Conservation (phyloP, 2,797 vertebrate species). For the Lepilemur ruficaudatus region DNA sequence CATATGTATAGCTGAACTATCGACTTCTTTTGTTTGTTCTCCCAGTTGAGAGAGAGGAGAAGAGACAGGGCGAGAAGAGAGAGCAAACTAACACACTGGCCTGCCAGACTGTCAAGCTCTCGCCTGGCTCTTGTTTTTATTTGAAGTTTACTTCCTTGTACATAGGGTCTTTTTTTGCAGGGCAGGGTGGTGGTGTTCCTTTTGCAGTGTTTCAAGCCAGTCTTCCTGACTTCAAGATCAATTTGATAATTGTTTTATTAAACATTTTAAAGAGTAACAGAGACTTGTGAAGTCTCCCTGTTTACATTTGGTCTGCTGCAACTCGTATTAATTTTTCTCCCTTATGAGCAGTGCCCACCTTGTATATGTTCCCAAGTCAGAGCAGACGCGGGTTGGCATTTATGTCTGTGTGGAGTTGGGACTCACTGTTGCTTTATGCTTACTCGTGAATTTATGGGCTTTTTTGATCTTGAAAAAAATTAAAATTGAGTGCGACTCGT, state of each 20-base stretch:
- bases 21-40: constrained; percentile 49
- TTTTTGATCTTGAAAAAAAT: not conserved
- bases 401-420: not conserved
- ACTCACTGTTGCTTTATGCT: not conserved
- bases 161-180: not conserved
- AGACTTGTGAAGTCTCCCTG: not conserved
- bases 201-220: constrained; percentile 25
- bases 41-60: not conserved
- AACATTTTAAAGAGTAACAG: constrained; percentile 13
- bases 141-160: constrained; percentile 17
- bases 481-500: not conserved
- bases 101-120: not conserved
- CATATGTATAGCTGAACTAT: constrained; percentile 30
- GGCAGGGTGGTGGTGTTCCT: not conserved
- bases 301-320: not conserved
- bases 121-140: not conserved
- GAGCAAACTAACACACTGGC: no score
- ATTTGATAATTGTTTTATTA: not conserved
- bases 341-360: not conserved
- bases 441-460: not conserved
- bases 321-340: not conserved
- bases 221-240: constrained; percentile 26
- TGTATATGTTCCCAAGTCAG: not conserved
- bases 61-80: not conserved
- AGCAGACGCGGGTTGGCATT: not conserved